Percentiles rank a stretch among this genome's conserved stretches.
Evolutionary conservation across 2,797 vertebrate genomes (phyloP).

Genomic region (Sparidentex hasta): DNA sequence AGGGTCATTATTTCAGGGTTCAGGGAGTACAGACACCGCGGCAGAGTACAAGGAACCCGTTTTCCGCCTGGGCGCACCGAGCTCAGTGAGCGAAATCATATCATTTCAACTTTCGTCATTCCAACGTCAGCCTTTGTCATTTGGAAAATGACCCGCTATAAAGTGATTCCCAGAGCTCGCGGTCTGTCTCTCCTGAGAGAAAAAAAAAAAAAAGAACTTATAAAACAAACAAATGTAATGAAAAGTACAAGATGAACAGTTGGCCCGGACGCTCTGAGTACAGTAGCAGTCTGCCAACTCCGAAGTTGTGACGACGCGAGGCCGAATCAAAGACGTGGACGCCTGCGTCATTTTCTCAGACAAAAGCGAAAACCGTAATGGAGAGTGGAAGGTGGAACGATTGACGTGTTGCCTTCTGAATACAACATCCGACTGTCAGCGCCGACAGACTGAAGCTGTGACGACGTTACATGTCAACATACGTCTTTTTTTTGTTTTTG

Average conservation of each 20-base stretch:
- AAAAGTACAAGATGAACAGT: constrained; percentile 13
- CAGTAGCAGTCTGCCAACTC: not conserved
- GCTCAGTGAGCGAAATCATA: constrained; percentile 68
- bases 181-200: not conserved
- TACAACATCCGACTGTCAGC: no score
- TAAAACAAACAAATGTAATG: constrained; percentile 38
- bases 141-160: constrained; percentile 68
- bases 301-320: not conserved
- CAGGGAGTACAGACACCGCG: constrained; percentile 71
- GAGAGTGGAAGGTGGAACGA: no score
- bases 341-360: not conserved
- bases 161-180: constrained; percentile 48
- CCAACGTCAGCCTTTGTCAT: constrained; percentile 72
- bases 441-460: no score
- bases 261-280: constrained; percentile 1
- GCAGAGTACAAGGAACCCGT: constrained; percentile 61
- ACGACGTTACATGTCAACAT: no score
- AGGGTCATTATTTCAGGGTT: constrained; percentile 83
- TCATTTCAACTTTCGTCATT: constrained; percentile 76
- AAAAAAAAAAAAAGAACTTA: not conserved
- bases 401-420: no score
- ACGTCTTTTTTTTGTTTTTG: no score
- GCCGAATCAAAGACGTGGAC: not conserved
- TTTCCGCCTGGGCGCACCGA: constrained; percentile 61
- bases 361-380: no score